Evolutionary conservation across 2,888 invertebrate species (phyloP).

Genomic region (Plebejus melissa): DNA sequence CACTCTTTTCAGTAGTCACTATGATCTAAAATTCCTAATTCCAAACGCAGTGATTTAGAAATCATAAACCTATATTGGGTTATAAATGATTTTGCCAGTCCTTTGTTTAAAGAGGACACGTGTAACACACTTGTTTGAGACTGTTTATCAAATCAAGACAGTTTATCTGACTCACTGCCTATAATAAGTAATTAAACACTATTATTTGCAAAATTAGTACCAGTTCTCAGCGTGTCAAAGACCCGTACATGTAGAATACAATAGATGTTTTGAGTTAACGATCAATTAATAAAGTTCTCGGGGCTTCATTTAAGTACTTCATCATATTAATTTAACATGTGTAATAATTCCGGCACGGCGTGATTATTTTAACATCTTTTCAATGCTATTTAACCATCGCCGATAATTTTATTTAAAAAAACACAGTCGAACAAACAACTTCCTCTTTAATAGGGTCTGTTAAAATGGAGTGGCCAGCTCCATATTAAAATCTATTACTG

Average conservation of each 20-base stretch:
- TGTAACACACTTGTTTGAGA: not conserved
- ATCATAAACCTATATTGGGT: not conserved
- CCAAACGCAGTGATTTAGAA: not conserved
- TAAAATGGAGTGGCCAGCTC: not conserved
- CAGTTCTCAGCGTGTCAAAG: not conserved
- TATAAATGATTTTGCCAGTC: not conserved
- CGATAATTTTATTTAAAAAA: not conserved
- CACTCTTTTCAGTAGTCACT: no score
- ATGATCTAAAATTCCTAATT: no score
- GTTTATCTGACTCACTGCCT: not conserved
- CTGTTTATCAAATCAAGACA: not conserved
- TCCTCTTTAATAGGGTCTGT: no score
- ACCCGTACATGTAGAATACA: not conserved
- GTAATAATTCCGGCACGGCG: not conserved
- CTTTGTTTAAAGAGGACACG: not conserved
- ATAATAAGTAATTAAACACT: not conserved
- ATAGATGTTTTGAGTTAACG: not conserved
- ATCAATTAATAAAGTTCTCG: not conserved
- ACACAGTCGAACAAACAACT: not conserved
- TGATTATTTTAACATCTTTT: not conserved
- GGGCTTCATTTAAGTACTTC: not conserved
- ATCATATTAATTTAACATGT: not conserved
- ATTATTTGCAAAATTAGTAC: conserved; percentile 7
- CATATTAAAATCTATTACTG: not conserved
- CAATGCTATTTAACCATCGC: no score